Conservation (phyloP, 2,888 invertebrate genomes). For the Morpho achilles region DNA sequence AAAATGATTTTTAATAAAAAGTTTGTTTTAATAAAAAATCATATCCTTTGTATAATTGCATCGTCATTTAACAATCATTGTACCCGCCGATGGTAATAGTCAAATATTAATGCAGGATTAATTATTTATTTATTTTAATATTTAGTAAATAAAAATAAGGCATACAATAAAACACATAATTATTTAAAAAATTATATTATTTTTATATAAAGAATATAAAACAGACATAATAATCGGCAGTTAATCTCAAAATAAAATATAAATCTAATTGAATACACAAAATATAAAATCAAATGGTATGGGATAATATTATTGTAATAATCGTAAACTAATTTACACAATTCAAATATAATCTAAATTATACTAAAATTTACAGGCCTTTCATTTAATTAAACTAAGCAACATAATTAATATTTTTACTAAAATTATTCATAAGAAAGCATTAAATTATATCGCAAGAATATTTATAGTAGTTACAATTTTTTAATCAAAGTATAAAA, state of each 20-base stretch:
- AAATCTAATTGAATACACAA: conserved; percentile 40
- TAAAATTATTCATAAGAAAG: conserved; percentile 10
- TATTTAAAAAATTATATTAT: conserved; percentile 65
- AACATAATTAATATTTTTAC: conserved; percentile 16
- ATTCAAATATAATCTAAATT: conserved; percentile 41
- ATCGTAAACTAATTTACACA: conserved; percentile 38
- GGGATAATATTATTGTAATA: conserved; percentile 32
- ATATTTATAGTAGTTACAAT: conserved; percentile 14
- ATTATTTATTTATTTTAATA: too few relatives aligned
- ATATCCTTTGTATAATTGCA: too few relatives aligned
- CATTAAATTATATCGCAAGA: background rate
- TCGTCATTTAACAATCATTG: too few relatives aligned
- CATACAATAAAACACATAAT: conserved; percentile 30
- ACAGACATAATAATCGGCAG: conserved; percentile 61
- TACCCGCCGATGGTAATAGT: too few relatives aligned
- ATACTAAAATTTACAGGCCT: conserved; percentile 67
- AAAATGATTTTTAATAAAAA: too few relatives aligned
- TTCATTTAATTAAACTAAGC: conserved; percentile 37
- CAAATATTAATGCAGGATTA: too few relatives aligned
- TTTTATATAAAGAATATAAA: conserved; percentile 60
- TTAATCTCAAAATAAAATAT: conserved; percentile 45
- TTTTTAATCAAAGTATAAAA: conserved; percentile 15
- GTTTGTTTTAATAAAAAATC: too few relatives aligned
- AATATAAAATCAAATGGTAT: conserved; percentile 40
- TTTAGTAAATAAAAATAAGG: background rate